A percentile compares a stretch with the other conserved stretches of the same genome.
Evolutionary conservation across 2,888 invertebrate genomes (phyloP).

Genomic region (Cephonodes hylas): DNA sequence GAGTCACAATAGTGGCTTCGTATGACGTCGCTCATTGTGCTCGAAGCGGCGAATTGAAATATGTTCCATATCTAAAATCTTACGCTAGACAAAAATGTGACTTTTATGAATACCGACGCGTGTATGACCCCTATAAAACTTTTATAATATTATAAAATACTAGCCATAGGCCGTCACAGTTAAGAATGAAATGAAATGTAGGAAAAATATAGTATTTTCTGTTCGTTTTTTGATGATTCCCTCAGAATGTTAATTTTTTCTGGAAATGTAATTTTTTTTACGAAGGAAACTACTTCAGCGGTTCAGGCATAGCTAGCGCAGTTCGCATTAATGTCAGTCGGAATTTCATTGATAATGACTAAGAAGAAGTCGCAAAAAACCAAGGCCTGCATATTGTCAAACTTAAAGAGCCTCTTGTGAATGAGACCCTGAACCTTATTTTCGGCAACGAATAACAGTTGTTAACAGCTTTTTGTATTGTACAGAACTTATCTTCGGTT

Average conservation of each 20-base stretch:
- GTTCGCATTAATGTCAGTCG: too few relatives aligned
- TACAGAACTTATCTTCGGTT: constrained; percentile 27
- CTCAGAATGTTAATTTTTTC: too few relatives aligned
- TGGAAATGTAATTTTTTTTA: too few relatives aligned
- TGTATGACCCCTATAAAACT: constrained; percentile 41
- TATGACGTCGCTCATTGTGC: constrained; percentile 52
- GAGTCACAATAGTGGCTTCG: constrained; percentile 52
- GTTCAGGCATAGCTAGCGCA: too few relatives aligned
- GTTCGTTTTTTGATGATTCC: too few relatives aligned
- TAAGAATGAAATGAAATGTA: too few relatives aligned
- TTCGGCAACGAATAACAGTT: constrained; percentile 3
- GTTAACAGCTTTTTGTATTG: constrained; percentile 23
- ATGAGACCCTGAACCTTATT: neutral
- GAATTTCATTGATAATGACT: constrained; percentile 15
- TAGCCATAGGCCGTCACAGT: too few relatives aligned
- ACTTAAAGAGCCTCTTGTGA: neutral
- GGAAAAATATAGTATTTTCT: too few relatives aligned
- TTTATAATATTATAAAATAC: constrained; percentile 15
- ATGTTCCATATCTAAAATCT: constrained; percentile 56
- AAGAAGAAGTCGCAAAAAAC: constrained; percentile 13
- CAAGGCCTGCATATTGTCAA: constrained; percentile 2
- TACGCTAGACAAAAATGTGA: constrained; percentile 51
- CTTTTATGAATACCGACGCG: constrained; percentile 64
- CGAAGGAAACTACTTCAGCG: too few relatives aligned
- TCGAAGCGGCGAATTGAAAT: constrained; percentile 53